Evolutionary conservation across 1,140 invertebrate genomes (phyloP).

Genomic region (Cylas formicarius): DNA sequence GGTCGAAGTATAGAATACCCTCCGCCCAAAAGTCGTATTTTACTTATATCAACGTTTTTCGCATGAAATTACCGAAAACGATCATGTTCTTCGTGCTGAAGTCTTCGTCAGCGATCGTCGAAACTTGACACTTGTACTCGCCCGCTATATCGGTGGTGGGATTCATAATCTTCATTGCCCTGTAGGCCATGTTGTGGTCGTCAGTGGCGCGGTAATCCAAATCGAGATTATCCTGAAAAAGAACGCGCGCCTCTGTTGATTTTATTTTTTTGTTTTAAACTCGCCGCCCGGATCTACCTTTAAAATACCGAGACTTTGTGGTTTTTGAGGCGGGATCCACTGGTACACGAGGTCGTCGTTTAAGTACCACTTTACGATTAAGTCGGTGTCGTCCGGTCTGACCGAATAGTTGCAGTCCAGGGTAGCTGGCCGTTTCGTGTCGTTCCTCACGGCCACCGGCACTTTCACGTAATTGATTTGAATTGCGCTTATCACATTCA

Average conservation of each 20-base stretch:
- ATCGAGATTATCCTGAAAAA: conserved; percentile 51
- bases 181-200: conserved; percentile 53
- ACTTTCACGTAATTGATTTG: conserved; percentile 53
- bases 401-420: conserved; percentile 60
- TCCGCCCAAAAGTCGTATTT: background rate
- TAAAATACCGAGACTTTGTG: conserved; percentile 43
- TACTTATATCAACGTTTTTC: conserved; percentile 1
- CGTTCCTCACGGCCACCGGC: conserved; percentile 51
- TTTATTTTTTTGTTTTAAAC: background rate
- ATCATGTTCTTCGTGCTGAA: conserved; percentile 53
- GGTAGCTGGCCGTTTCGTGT: conserved; percentile 49
- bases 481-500: no score
- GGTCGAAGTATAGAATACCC: no score
- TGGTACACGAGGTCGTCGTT: conserved; percentile 58
- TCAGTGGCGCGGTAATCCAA: conserved; percentile 51
- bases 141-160: conserved; percentile 60
- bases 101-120: conserved; percentile 55
- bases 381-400: conserved; percentile 45
- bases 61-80: conserved; percentile 48
- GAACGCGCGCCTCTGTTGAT: background rate
- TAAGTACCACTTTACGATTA: conserved; percentile 65
- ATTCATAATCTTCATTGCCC: conserved; percentile 58
- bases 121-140: conserved; percentile 59
- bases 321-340: conserved; percentile 55
- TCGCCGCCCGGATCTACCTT: conserved; percentile 10